Conservation (phyloP, 2,797 vertebrate genomes). For the Merluccius polli region DNA sequence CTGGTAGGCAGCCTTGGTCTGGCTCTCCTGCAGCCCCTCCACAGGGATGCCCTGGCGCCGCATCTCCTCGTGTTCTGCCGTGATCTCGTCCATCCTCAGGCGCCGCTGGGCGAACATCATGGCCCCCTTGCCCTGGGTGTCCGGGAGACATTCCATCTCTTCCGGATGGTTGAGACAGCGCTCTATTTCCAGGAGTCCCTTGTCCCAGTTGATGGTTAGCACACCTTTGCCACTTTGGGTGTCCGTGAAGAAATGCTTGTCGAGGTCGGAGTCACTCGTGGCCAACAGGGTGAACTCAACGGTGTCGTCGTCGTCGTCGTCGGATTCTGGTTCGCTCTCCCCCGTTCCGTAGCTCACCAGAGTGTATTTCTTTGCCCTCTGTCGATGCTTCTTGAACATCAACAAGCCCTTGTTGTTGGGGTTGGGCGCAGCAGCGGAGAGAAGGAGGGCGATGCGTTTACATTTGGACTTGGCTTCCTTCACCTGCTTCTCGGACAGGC, state of each 20-base stretch:
- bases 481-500: constrained; percentile 94
- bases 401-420: constrained; percentile 96
- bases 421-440: constrained; percentile 86
- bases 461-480: constrained; percentile 99
- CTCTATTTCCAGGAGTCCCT: constrained; percentile 84
- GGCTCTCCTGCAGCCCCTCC: constrained; percentile 60
- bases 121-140: constrained; percentile 92
- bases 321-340: constrained; percentile 79
- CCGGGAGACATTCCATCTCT: constrained; percentile 88
- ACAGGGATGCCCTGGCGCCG: constrained; percentile 73
- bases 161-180: constrained; percentile 75
- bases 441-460: constrained; percentile 94
- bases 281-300: constrained; percentile 81
- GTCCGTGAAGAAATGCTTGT: constrained; percentile 81
- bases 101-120: constrained; percentile 93
- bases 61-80: constrained; percentile 88
- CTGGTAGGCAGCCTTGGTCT: constrained; percentile 54
- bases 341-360: constrained; percentile 98
- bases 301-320: constrained; percentile 69
- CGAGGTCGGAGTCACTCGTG: constrained; percentile 78
- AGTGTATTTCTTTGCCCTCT: constrained; percentile 92
- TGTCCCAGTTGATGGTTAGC: constrained; percentile 87
- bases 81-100: constrained; percentile 91
- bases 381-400: constrained; percentile 97
- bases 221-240: constrained; percentile 69